phyloP scores from a whole-genome alignment of 2,888 invertebrate species.

The Metallyticus violacea region DNA sequence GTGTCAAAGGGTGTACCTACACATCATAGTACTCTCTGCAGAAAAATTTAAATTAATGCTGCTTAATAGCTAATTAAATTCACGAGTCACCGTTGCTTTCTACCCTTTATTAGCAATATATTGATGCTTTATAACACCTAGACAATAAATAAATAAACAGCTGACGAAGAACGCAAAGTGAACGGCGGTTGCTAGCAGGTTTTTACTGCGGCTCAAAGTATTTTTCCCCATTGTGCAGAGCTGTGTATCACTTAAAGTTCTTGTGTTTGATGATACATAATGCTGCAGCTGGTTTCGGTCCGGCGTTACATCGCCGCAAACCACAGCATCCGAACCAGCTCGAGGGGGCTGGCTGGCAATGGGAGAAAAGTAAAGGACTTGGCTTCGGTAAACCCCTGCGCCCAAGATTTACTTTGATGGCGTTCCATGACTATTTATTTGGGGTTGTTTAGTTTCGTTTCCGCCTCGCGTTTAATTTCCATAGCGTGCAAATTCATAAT shows the following conservation, averaged over 20 bases:
- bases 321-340: neutral
- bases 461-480: neutral
- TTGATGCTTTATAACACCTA: no score
- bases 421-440: neutral
- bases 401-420: slow-evolving; percentile 4
- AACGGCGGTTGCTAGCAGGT: no score
- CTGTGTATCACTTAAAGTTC: neutral
- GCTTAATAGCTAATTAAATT: no score
- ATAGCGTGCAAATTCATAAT: neutral
- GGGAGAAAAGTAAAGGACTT: neutral
- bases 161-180: no score
- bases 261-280: neutral
- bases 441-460: neutral
- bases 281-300: slow-evolving; percentile 12
- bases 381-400: neutral
- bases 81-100: no score
- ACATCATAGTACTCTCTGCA: no score
- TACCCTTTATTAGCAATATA: no score
- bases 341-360: neutral
- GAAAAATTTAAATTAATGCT: no score
- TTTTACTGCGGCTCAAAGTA: neutral
- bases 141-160: no score
- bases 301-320: slow-evolving; percentile 21
- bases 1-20: no score
- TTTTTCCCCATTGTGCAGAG: neutral